Evolutionary conservation across 2,797 vertebrate genomes (phyloP), one percentile per base, ranked within the genome.

Genomic region (Myotis planiceps): DNA sequence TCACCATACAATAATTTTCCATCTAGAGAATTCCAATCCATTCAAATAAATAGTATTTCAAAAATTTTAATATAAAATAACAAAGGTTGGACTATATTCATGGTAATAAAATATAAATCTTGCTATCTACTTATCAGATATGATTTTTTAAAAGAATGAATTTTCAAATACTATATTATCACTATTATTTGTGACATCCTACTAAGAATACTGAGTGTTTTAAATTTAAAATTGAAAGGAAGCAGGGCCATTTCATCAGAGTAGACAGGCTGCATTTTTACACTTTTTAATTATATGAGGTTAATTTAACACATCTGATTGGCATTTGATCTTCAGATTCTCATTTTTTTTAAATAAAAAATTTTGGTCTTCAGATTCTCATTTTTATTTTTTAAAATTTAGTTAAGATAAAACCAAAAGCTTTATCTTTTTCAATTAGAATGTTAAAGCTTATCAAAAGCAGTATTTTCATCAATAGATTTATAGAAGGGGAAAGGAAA

Each of bases 361-460:
- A 63, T 29, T 63, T 88, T 88, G 58, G 27, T 29, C 58, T 63
- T 63, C 60, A 87, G 87, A 47, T 78, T 96, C 45, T 94, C 27
- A 83, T 60, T 95, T 97, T 84, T 85, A 60, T 81, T 95, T 80
- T 88, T 92, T 66, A 80, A 71, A 75, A 66, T 89, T 75, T 49
- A 88, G 86, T 78, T n/a, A 85, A 86, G 32, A 68, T n/a, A 69
- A 94, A 90, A 94, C 6, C 27, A 91, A 45, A 34, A 55, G 29
- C 53, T 93, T 78, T 69, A n/a, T 51, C 88, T 75, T 87, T 97
- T 95, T 92, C 53, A 80, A 80, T 91, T 88, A 96, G 81, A 86
- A 94, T 75, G 23, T 65, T 72, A 94, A 91, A 92, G 34, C 60
- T 87, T 66, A 93, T 93, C 68, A 91, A 2, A 69, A 71, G 29